Base-by-base conservation (phyloP, 2,113 vertebrate species). In the Ornithorhynchus anatinus region DNA sequence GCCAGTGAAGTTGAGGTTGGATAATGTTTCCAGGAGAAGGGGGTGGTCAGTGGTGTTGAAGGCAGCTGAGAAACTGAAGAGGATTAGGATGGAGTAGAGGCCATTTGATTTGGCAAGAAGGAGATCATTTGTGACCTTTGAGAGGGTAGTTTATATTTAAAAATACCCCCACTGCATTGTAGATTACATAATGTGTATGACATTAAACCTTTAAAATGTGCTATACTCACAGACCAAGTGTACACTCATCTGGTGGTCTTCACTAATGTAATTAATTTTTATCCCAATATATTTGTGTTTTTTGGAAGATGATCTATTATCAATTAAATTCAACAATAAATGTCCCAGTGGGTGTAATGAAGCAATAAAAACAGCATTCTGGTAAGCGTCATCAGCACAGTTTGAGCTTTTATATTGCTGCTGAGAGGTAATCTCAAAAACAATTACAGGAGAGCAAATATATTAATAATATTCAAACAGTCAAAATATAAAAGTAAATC, bases 281-380 rank as follows among this genome's bases (percentile, higher is more conserved):
- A 75, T 71, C 31, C 72, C 53, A 39, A 85, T 82, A 29, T 80
- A 66, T 77, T 90, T 86, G 60, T 48, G 58, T 51, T 88, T 59
- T 71, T 79, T 75, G 45, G 81, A 74, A 88, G 85, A 86, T 62
- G 10, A 89, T 84, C 62, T 78, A 19, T 56, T 78, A 74, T 59
- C 53, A 36, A 86, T 78, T 87, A 86, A 87, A 80, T 82, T 74
- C 69, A 79, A 72, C 33, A 54, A 82, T 89, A 84, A 89, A 69
- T 71, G 62, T 51, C 67, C 81, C 84, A 78, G 59, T 70, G 87
- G 71, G 79, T 79, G 51, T 81, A 82, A 81, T 78, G 84, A 88
- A 86, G 72, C 62, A 77, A 73, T 87, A 84, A 79, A 52, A 59
- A 2, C 44, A 27, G 22, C 77, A 3, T 58, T 31, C 58, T 86